Evolutionary conservation across 2,888 invertebrate species (phyloP), one percentile per base, ranked within the genome.

Genomic region (Harmothoe impar): DNA sequence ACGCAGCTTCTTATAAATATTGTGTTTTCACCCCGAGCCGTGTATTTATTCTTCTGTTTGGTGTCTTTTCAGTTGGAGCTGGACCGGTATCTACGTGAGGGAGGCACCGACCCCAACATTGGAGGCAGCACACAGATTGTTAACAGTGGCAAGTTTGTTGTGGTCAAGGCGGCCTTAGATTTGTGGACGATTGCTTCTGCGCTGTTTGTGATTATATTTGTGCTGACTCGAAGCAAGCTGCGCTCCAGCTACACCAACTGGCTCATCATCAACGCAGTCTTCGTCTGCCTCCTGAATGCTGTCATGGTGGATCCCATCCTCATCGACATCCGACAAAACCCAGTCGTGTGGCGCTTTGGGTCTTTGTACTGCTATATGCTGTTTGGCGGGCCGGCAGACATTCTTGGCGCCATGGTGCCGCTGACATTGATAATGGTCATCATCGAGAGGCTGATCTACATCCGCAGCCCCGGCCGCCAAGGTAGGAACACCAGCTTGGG

Each of bases 331-430:
- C 52, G 56, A 25, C 86, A 86, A 29, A 86, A 29, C 86, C 86
- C 86, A 12, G 23, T 3, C 5, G 81, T 33, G 33, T 86, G 86
- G 86, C 86, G 86, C 31, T 86, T 86, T 25, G 86, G 86, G 0
- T 54, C 54, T 5, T 54, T 86, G n/a, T 86, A 86, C 86, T 86
- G 86, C 56, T 86, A 86, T 29, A 86, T 86, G 86, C 54, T 86
- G 56, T 86, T 86, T 29, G 86, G 86, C 0, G 86, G 86, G 7
- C 86, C 86, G 29, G 52, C 86, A 12, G 86, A 86, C 54, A 25
- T 86, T 56, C 86, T 86, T 17, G 86, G 86, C 12, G 86, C 86
- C 86, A 86, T 86, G 86, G 29, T 54, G 31, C 86, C 86, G 3
- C 86, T 86, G 54, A 86, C 86, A 15, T 25, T 86, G 17, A 86